A percentile compares a stretch with the other conserved stretches of the same genome.
Evolutionary conservation across 2,113 vertebrate genomes (phyloP).

Genomic region (Rutilus rutilus): DNA sequence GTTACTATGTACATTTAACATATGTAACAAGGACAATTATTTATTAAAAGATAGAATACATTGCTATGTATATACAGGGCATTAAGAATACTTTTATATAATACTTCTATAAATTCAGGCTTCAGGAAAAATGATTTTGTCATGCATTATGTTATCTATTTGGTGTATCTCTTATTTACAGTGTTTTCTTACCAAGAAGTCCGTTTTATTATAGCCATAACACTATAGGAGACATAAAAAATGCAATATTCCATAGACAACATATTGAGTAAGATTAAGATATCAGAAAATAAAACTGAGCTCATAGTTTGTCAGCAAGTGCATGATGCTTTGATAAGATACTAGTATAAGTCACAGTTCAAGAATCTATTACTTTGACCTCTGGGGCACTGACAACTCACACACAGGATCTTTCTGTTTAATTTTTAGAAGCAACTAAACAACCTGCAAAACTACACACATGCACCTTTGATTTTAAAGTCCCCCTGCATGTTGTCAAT

Average conservation of each 20-base stretch:
- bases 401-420: not conserved
- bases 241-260: not conserved
- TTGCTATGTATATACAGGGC: not conserved
- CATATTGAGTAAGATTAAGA: not conserved
- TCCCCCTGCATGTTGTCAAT: too few species aligned
- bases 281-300: slow-evolving; percentile 30
- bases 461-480: not conserved
- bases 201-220: not conserved
- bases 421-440: not conserved
- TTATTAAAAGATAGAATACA: not conserved
- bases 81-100: not conserved
- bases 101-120: not conserved
- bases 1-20: too few species aligned
- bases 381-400: slow-evolving; percentile 4
- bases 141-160: not conserved
- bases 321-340: slow-evolving; percentile 33
- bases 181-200: not conserved
- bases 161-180: not conserved
- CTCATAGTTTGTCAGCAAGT: slow-evolving; percentile 2
- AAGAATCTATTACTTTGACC: slow-evolving; percentile 30
- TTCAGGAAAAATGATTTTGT: not conserved
- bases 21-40: not conserved
- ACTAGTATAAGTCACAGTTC: slow-evolving; percentile 7
- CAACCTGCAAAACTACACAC: not conserved
- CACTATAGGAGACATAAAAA: not conserved